Percentiles rank a stretch among this genome's conserved stretches.
Conservation (phyloP, 2,888 invertebrate genomes). For the Boloria selene region DNA sequence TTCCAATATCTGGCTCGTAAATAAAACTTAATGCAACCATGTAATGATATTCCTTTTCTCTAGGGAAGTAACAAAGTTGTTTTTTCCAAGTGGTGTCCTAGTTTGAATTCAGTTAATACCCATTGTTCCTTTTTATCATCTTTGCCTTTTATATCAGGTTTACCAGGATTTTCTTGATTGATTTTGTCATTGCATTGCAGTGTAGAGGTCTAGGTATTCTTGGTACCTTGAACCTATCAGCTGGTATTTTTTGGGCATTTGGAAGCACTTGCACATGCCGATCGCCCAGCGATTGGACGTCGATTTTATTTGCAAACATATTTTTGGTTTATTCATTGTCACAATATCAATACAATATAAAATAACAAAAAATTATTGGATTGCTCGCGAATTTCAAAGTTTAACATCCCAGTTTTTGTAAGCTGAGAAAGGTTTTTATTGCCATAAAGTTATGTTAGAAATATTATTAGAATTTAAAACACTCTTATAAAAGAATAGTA, state of each 20-base stretch:
- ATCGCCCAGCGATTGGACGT: conserved; percentile 52
- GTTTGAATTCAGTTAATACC: conserved; percentile 94
- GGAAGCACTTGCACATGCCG: conserved; percentile 53
- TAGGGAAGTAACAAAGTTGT: conserved; percentile 98
- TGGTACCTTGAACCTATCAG: conserved; percentile 71
- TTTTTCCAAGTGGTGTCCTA: conserved; percentile 96
- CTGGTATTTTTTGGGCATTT: conserved; percentile 51
- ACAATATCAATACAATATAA: neutral
- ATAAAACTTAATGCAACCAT: conserved; percentile 93
- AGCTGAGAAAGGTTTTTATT: neutral
- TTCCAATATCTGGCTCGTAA: conserved; percentile 93
- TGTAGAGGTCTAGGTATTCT: conserved; percentile 62
- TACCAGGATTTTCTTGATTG: conserved; percentile 52
- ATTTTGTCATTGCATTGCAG: conserved; percentile 50
- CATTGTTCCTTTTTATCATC: conserved; percentile 83
- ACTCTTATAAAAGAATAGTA: neutral
- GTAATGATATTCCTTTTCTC: conserved; percentile 93
- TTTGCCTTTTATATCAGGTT: conserved; percentile 49
- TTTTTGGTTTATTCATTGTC: conserved; percentile 58
- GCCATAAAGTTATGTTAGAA: neutral
- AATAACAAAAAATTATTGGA: neutral
- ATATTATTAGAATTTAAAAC: neutral
- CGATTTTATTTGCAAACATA: conserved; percentile 70
- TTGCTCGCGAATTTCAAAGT: conserved; percentile 8
- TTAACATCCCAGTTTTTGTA: conserved; percentile 16